A percentile compares a stretch with the other conserved stretches of the same genome.
Evolutionary conservation across 2,797 vertebrate species (phyloP).

Genomic region (Pangasius krempfi): DNA sequence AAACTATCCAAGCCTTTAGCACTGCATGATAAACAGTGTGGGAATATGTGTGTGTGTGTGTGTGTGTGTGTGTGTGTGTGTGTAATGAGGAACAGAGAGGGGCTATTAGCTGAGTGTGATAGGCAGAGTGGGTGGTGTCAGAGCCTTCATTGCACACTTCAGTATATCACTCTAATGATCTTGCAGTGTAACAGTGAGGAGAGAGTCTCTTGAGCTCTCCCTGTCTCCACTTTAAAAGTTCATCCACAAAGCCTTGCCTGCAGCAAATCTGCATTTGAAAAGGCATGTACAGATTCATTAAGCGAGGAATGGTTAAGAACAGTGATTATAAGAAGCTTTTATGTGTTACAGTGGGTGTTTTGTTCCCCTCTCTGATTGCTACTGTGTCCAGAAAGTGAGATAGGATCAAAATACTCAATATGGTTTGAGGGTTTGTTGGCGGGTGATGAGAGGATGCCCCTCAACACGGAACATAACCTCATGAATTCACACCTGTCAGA

Average conservation of each 20-base stretch:
- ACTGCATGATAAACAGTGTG: background rate
- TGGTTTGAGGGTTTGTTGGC: constrained; percentile 18
- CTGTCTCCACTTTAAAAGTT: constrained; percentile 1
- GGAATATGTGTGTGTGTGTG: background rate
- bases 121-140: constrained; percentile 34
- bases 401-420: constrained; percentile 21
- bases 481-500: constrained; percentile 33
- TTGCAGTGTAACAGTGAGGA: constrained; percentile 31
- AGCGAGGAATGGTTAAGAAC: constrained; percentile 7
- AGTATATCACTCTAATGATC: constrained; percentile 41
- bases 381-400: constrained; percentile 13
- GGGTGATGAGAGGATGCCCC: constrained; percentile 18
- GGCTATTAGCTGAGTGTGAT: constrained; percentile 15
- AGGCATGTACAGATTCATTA: background rate
- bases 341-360: background rate
- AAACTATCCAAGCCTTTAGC: background rate
- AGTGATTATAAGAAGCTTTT: constrained; percentile 8
- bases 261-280: background rate
- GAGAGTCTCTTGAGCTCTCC: constrained; percentile 20
- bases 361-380: constrained; percentile 1
- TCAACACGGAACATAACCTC: background rate
- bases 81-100: constrained; percentile 1
- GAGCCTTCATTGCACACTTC: constrained; percentile 36
- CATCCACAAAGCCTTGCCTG: constrained; percentile 27
- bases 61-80: background rate